A percentile compares a stretch with the other conserved stretches of the same genome.
These are phyloP conservation scores for Panthera leo DNA, from an alignment of 2,113 vertebrate genomes.

Conservation along the genomic window DNA sequence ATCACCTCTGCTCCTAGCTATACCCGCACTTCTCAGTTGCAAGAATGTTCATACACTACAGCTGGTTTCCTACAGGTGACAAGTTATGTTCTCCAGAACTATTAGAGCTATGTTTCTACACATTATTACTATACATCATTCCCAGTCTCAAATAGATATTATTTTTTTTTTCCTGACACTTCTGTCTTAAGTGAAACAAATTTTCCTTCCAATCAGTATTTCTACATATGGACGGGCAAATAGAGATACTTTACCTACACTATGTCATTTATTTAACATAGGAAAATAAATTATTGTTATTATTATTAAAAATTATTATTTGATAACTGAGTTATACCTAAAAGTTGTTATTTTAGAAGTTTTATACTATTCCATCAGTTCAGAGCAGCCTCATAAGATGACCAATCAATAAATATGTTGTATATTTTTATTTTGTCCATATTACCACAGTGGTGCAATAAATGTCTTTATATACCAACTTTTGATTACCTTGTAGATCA, in stretches of 20 bases:
- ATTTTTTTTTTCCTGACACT: neutral
- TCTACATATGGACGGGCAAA: neutral
- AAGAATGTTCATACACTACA: neutral
- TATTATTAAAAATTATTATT: neutral
- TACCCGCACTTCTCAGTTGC: neutral
- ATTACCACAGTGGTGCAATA: neutral
- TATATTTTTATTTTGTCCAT: neutral
- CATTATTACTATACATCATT: neutral
- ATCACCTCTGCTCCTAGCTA: neutral
- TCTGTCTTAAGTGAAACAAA: neutral
- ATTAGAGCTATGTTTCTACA: neutral
- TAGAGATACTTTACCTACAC: neutral
- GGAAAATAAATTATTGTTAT: neutral
- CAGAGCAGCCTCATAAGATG: neutral
- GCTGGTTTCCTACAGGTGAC: neutral
- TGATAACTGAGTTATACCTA: neutral
- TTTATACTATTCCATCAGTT: neutral
- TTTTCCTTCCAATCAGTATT: neutral
- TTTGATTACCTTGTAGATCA: constrained; percentile 44
- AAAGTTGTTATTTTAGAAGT: neutral
- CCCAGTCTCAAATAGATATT: neutral
- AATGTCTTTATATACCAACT: neutral
- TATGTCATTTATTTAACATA: neutral
- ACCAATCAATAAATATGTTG: neutral
- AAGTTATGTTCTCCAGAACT: neutral